Conservation (phyloP, 2,797 vertebrate species). For the Danionella dracula region DNA sequence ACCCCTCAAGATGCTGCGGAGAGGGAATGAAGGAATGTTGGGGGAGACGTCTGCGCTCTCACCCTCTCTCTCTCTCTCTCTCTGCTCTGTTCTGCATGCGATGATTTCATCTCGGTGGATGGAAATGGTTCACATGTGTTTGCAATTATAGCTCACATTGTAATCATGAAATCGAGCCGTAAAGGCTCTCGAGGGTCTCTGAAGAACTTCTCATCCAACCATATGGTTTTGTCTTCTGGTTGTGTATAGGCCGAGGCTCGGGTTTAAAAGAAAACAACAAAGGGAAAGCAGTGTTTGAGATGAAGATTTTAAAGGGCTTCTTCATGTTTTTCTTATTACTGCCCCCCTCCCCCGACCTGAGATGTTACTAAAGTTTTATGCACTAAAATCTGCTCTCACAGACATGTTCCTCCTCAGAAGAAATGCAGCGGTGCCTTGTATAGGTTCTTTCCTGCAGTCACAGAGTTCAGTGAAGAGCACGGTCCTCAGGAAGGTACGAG, state of each 20-base stretch:
- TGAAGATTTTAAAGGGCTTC: not conserved
- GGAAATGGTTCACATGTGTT: constrained; percentile 48
- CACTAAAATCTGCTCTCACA: not conserved
- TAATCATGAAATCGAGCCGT: constrained; percentile 40
- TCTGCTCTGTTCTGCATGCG: constrained; percentile 37
- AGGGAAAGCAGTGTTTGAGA: constrained; percentile 4
- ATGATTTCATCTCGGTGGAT: constrained; percentile 48
- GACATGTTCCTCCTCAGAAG: not conserved
- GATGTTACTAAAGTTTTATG: not conserved
- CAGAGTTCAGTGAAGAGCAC: no score
- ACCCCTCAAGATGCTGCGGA: constrained; percentile 50
- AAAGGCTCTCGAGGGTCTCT: constrained; percentile 30
- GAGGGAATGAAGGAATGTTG: constrained; percentile 41
- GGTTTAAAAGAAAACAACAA: constrained; percentile 29
- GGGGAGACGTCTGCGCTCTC: constrained; percentile 24
- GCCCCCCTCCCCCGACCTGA: not conserved
- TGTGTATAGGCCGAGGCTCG: constrained; percentile 15
- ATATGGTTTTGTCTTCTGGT: constrained; percentile 30
- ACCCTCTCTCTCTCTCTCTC: constrained; percentile 14
- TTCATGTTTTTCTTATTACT: constrained; percentile 12
- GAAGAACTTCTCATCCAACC: constrained; percentile 32
- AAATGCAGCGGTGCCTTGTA: not conserved
- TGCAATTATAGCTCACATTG: constrained; percentile 47
- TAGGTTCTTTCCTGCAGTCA: not conserved
- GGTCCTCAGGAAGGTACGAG: no score